Evolutionary conservation across 2,797 vertebrate species (phyloP).

Genomic region (Hydrophis major): DNA sequence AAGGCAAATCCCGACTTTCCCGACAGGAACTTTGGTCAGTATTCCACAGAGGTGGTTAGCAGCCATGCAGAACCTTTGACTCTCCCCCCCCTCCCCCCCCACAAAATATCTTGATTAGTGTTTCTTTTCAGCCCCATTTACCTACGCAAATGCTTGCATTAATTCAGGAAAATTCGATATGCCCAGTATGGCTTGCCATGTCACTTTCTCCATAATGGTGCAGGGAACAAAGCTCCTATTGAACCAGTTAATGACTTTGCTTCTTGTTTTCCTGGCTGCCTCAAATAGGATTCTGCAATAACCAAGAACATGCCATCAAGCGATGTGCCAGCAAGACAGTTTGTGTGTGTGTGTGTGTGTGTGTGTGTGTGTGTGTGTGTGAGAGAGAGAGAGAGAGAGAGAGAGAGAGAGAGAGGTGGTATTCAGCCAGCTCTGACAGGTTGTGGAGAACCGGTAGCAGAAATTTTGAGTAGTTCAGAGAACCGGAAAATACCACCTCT

Average conservation of each 20-base stretch:
- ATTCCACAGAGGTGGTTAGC: background rate
- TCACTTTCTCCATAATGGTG: constrained; percentile 34
- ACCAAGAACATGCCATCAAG: too few relatives aligned
- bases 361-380: too few relatives aligned
- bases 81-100: background rate
- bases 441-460: too few relatives aligned
- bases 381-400: too few relatives aligned
- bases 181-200: constrained; percentile 19
- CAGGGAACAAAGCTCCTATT: constrained; percentile 45
- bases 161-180: constrained; percentile 24
- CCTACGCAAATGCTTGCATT: constrained; percentile 47
- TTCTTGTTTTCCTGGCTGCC: constrained; percentile 26
- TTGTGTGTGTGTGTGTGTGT: too few relatives aligned
- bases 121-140: constrained; percentile 49
- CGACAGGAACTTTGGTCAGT: background rate
- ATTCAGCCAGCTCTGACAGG: too few relatives aligned
- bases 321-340: background rate
- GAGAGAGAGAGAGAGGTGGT: too few relatives aligned
- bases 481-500: too few relatives aligned
- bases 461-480: too few relatives aligned
- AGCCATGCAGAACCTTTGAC: constrained; percentile 20
- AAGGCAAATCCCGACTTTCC: rapidly evolving
- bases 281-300: background rate
- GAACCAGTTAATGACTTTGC: constrained; percentile 48
- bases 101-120: constrained; percentile 25